Conservation (phyloP, 2,113 vertebrate species). For the Corydoras maculifer region DNA sequence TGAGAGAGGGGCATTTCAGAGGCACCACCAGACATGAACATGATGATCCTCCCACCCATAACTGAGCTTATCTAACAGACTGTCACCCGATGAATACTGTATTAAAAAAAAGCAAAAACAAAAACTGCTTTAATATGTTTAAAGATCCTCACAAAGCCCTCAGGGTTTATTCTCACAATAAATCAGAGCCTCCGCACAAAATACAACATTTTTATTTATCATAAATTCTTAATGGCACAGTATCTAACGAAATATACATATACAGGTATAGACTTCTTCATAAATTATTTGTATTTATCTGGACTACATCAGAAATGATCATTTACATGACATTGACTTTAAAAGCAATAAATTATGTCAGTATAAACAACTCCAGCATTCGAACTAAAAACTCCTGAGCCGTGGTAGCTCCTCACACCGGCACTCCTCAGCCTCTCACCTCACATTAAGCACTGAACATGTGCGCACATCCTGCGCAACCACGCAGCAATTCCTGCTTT, state of each 20-base stretch:
- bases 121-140: too few species aligned
- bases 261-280: conserved; percentile 57
- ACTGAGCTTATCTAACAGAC: too few species aligned
- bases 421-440: background rate
- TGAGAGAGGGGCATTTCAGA: too few species aligned
- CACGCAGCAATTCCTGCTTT: background rate
- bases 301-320: conserved; percentile 56
- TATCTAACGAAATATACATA: conserved; percentile 72
- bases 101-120: too few species aligned
- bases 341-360: conserved; percentile 62
- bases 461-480: background rate
- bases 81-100: too few species aligned
- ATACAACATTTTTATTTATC: conserved; percentile 74
- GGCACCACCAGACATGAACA: too few species aligned
- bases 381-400: conserved; percentile 24
- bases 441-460: conserved; percentile 5
- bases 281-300: conserved; percentile 57
- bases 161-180: too few species aligned
- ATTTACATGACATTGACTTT: conserved; percentile 58
- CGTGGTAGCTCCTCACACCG: conserved; percentile 12
- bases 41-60: too few species aligned
- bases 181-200: conserved; percentile 60
- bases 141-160: too few species aligned
- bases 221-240: conserved; percentile 68
- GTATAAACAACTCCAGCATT: conserved; percentile 45